phyloP scores from a whole-genome alignment of 2,113 vertebrate species.

The Hyla sarda region DNA sequence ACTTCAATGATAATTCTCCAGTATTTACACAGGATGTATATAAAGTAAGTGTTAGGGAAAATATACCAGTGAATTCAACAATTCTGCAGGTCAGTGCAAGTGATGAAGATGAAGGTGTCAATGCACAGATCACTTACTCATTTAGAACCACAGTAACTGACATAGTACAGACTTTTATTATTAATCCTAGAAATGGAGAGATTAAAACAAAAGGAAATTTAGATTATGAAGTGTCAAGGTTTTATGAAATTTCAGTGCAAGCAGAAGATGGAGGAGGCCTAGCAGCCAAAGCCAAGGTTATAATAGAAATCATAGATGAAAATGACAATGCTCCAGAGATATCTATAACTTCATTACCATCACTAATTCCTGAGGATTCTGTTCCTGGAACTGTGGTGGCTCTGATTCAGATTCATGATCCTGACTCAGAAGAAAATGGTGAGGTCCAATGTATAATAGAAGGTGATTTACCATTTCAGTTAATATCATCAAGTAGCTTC shows the following conservation, averaged over 20 bases:
- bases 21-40: conserved; percentile 11
- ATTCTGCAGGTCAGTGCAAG: conserved; percentile 1
- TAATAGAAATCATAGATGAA: conserved; percentile 5
- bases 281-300: background rate
- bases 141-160: background rate
- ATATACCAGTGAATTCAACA: conserved; percentile 10
- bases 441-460: background rate
- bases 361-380: background rate
- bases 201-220: background rate
- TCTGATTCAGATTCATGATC: conserved; percentile 22
- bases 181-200: background rate
- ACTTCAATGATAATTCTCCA: conserved; percentile 11
- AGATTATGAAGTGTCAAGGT: background rate
- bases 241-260: background rate
- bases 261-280: background rate
- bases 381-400: conserved; percentile 1
- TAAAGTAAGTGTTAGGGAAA: conserved; percentile 13
- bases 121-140: conserved; percentile 4
- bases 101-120: conserved; percentile 14
- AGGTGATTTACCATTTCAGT: background rate
- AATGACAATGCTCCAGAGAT: conserved; percentile 17
- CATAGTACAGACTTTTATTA: background rate
- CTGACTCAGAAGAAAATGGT: background rate
- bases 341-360: background rate
- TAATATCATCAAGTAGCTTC: background rate